Conservation (phyloP, 2,113 vertebrate species). For the Psittacula cyanocephala region DNA sequence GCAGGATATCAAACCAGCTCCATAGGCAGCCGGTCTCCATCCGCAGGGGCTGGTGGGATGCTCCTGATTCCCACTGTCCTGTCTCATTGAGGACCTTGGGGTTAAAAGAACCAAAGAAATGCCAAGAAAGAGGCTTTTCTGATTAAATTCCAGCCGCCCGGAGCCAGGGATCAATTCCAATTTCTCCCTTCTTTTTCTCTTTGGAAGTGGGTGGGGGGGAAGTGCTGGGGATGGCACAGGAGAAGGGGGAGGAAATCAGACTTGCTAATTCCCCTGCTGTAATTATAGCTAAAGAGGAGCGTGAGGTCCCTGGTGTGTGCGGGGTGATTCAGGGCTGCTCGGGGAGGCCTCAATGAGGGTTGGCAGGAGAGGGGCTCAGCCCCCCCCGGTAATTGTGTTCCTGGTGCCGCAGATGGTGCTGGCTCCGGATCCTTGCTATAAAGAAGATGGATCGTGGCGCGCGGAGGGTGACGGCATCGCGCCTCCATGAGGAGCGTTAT, state of each 20-base stretch:
- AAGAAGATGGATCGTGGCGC: slow-evolving; percentile 51
- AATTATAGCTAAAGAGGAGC: slow-evolving; percentile 9
- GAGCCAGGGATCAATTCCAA: slow-evolving; percentile 56
- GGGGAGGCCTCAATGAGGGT: background rate
- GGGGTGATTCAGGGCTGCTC: background rate
- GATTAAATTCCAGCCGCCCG: slow-evolving; percentile 36
- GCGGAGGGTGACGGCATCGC: background rate
- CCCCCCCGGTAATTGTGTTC: slow-evolving; percentile 25
- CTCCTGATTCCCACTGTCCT: background rate
- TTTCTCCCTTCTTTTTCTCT: background rate
- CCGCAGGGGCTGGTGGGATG: rapidly evolving
- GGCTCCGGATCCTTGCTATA: slow-evolving; percentile 10
- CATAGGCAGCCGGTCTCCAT: rapidly evolving
- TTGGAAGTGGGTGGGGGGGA: background rate
- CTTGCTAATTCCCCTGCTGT: slow-evolving; percentile 27
- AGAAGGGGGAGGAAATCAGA: background rate
- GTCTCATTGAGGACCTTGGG: background rate
- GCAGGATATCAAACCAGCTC: no score
- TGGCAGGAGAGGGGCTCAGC: background rate
- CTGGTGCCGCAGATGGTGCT: slow-evolving; percentile 60
- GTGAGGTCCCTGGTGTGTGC: background rate
- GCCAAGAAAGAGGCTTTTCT: background rate
- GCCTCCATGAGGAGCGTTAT: background rate
- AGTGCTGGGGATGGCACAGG: rapidly evolving
- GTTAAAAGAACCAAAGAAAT: slow-evolving; percentile 1